Base-by-base conservation (phyloP, 2,113 vertebrate genomes). In the Chauna torquata region DNA sequence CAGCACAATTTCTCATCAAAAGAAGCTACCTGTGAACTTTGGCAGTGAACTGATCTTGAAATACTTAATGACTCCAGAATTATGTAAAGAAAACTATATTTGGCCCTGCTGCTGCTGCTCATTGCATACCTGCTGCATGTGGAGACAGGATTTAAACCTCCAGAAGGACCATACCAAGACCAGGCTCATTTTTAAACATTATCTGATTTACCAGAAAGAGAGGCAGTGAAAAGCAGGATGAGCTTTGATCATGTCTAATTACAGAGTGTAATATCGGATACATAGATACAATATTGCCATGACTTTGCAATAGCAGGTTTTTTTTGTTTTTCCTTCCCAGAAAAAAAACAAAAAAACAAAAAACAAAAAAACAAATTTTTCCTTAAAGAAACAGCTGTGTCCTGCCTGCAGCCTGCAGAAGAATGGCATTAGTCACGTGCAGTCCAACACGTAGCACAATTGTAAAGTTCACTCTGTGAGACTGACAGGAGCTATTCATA, bases 401-500 rank as follows among this genome's bases (percentile, higher is more conserved):
- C 82, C 92, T 97, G 96, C 89, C 92, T 91, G 78, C 89, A 92
- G 96, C 89, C 95, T 92, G 94, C 80, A 93, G 85, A 97, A 97
- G 96, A 98, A 98, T 96, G 97, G 96, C 93, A 96, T 98, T 97
- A 94, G 95, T 97, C 97, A 97, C 87, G 54, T 97, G 97, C 97
- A 84, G 97, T 90, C 97, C 94, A 74, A 97, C 96, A 96, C 95
- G 82, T 95, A 97, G 96, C 96, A 96, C 96, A 90, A 92, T 97
- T 98, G 97, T 97, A 87, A 97, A 97, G 96, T 98, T 95, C 86
- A 2, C 96, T 95, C 96, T 97, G 0, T 96, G 97, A 97, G 96
- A 96, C 95, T 97, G 98, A 98, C 98, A 98, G 96, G 87, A 86
- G 94, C 98, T 97, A 97, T 98, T 98, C 97, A 98, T 45, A 82